Base-by-base conservation (phyloP, 2,797 vertebrate species). In the Cossypha dichroa region DNA sequence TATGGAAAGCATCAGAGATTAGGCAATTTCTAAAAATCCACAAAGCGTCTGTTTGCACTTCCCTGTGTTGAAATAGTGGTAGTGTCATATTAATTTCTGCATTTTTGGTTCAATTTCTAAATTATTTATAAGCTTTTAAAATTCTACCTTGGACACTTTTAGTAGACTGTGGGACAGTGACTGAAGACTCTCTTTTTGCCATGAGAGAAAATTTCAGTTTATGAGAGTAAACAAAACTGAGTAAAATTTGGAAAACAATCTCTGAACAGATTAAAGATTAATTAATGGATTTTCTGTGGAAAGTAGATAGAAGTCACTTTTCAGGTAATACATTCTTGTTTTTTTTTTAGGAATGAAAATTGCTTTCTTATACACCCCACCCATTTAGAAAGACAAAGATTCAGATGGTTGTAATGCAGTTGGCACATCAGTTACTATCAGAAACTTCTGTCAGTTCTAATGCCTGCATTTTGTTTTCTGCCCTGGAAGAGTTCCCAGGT, bases 401-500 rank as follows among this genome's bases (percentile, higher is more conserved):
- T 69, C 22, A 74, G 67, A 46, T 52, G 21, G 25, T 40, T 87
- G 48, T 70, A 58, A 69, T 54, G 43, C 17, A 34, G 59, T 34
- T 76, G 74, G 41, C 77, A 82, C 31, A 75, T 43, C 56, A 43
- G 45, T 60, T 72, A 34, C 19, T 60, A 75, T 34, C 43, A 85
- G 59, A 20, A 68, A 76, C n/a, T 95, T 96, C 79, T 73, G 15
- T 77, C 40, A 60, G 48, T 70, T 95, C 34, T 75, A 62, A 70
- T 68, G 64, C 45, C 52, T 74, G 68, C 11, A 13, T 52, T 92
- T 96, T 83, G 48, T 89, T 95, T 96, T 88, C 59, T 79, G 63
- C n/a, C 62, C 74, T 96, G 90, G 36, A 93, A 94, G 45, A 79
- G 62, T 82, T 88, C 59, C 48, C 67, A 76, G 67, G 43, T 75